Percentiles rank a stretch among this genome's conserved stretches.
These are phyloP conservation scores for Scolopax mira DNA, from an alignment of 2,113 vertebrate species.

Conservation along the genomic window DNA sequence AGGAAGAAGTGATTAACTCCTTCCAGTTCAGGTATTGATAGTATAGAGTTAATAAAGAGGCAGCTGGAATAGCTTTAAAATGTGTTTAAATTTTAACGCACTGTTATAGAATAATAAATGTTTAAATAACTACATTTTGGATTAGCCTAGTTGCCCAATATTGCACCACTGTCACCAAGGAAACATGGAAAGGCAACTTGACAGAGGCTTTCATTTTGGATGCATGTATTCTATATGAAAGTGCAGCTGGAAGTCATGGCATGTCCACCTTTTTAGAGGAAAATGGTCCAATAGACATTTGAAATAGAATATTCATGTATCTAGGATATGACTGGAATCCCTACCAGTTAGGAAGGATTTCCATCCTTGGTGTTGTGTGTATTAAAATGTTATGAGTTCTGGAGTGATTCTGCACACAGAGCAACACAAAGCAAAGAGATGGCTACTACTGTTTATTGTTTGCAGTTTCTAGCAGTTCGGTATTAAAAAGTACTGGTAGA, in stretches of 20 bases:
- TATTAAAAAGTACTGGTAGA: background rate
- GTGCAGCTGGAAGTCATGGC: background rate
- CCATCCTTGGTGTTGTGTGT: background rate
- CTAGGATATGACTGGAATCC: background rate
- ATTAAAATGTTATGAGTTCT: background rate
- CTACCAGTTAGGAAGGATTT: background rate
- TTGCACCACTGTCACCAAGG: constrained; percentile 15
- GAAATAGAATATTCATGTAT: background rate
- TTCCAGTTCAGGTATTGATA: constrained; percentile 2
- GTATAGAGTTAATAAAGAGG: constrained; percentile 5
- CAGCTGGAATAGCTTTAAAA: constrained; percentile 21
- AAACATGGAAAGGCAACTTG: background rate
- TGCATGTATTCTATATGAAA: background rate
- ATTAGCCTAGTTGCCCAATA: background rate
- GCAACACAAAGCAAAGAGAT: background rate
- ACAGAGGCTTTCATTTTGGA: background rate
- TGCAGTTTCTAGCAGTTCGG: background rate
- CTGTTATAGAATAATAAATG: constrained; percentile 40
- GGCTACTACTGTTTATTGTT: background rate
- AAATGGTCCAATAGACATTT: background rate
- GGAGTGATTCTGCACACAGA: background rate
- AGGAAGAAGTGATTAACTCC: constrained; percentile 21
- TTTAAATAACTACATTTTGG: constrained; percentile 32
- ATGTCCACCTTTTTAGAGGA: background rate
- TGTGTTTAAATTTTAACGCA: constrained; percentile 43